Percentiles rank a stretch among this genome's conserved stretches.
These are phyloP conservation scores for Phallusia fumigata DNA, from an alignment of 23 tunicate species.

Conservation along the genomic window DNA sequence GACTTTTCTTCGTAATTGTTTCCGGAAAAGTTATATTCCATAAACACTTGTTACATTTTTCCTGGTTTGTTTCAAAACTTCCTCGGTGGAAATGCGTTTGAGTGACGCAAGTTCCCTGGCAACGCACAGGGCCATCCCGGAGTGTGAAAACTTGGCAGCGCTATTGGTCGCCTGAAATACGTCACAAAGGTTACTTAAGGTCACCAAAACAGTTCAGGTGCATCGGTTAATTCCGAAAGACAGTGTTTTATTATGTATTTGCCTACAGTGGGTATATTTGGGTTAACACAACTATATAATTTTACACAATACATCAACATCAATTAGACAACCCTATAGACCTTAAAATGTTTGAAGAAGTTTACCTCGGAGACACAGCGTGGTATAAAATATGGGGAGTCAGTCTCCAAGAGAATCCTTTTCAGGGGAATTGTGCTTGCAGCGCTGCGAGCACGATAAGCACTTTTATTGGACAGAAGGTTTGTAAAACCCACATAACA, in stretches of 20 bases:
- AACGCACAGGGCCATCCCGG: constrained; percentile 71
- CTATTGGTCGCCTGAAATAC: constrained; percentile 22
- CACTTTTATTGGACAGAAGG: constrained; percentile 53
- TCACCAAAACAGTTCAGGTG: no score
- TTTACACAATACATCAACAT: no score
- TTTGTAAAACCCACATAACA: constrained; percentile 76
- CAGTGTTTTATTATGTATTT: no score
- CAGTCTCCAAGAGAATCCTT: constrained; percentile 65
- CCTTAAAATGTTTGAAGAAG: no score
- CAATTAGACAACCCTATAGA: no score
- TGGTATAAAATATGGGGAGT: constrained; percentile 71
- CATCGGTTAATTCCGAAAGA: no score
- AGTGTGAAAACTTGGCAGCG: constrained; percentile 36
- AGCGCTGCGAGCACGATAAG: constrained; percentile 63
- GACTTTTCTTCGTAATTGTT: no score
- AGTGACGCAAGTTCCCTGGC: constrained; percentile 47
- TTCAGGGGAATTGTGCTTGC: constrained; percentile 53
- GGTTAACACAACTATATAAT: no score
- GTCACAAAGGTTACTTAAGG: no score
- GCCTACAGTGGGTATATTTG: no score
- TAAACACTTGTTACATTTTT: constrained; percentile 43
- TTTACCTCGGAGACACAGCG: constrained; percentile 45
- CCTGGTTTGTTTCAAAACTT: constrained; percentile 38
- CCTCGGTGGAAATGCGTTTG: constrained; percentile 28
- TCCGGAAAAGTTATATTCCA: constrained; percentile 41